Evolutionary conservation across 2,888 invertebrate genomes (phyloP).

Genomic region (Meganola albula): DNA sequence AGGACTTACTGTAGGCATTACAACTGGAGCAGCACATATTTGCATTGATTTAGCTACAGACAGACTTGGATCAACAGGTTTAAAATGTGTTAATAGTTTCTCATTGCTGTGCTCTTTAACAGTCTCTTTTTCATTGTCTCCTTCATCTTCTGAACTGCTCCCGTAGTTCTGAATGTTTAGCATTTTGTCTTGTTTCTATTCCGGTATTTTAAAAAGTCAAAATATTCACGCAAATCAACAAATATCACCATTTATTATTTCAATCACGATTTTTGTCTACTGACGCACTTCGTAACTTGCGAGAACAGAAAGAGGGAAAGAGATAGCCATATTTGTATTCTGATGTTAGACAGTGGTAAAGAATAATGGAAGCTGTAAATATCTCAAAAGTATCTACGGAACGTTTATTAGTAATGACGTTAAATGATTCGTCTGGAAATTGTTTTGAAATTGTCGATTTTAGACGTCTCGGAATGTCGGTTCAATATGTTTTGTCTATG

Average conservation of each 20-base stretch:
- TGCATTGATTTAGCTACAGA: slow-evolving; percentile 81
- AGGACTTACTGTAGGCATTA: slow-evolving; percentile 85
- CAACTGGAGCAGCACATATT: slow-evolving; percentile 89
- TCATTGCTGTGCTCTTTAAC: slow-evolving; percentile 56
- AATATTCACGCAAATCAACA: background rate
- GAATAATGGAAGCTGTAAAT: background rate
- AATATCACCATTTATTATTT: too few relatives aligned
- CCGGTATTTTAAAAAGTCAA: too few relatives aligned
- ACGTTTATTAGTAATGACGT: background rate
- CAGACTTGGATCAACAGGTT: slow-evolving; percentile 74
- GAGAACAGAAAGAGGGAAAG: slow-evolving; percentile 5
- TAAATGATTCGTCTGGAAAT: slow-evolving; percentile 15
- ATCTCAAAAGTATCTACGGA: background rate
- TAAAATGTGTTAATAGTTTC: slow-evolving; percentile 68
- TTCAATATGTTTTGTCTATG: slow-evolving; percentile 8
- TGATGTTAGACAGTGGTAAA: background rate
- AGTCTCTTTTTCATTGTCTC: slow-evolving; percentile 62
- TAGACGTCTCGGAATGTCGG: slow-evolving; percentile 4
- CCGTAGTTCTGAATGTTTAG: slow-evolving; percentile 85
- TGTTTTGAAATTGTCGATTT: background rate
- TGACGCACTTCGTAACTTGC: too few relatives aligned
- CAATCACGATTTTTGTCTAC: too few relatives aligned
- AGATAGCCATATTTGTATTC: background rate
- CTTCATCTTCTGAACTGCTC: slow-evolving; percentile 84
- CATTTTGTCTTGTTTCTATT: slow-evolving; percentile 75